These are phyloP conservation scores for Ectemnius lituratus DNA, from an alignment of 2,888 invertebrate species.

Conservation along the genomic window DNA sequence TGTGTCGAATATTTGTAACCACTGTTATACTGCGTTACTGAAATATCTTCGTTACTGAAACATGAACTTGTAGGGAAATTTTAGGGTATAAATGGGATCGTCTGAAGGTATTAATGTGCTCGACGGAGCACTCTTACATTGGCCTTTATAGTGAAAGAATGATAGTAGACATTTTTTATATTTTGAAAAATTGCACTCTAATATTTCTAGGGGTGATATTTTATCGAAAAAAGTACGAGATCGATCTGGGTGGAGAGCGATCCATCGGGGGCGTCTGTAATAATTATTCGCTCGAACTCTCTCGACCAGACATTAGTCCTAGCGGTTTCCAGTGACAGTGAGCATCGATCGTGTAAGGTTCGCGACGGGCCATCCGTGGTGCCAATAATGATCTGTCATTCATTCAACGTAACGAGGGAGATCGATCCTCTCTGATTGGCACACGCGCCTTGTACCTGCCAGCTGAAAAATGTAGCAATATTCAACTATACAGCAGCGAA, in stretches of 20 bases:
- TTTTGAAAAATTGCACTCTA: no score
- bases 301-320: conserved; percentile 73
- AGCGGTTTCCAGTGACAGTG: conserved; percentile 73
- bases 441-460: neutral
- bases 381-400: conserved; percentile 58
- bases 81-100: no score
- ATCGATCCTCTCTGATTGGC: conserved; percentile 46
- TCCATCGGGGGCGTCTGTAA: conserved; percentile 51
- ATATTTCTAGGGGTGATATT: neutral
- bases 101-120: no score
- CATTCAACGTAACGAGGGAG: conserved; percentile 41
- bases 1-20: neutral
- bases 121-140: no score
- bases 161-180: no score
- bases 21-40: neutral
- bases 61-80: neutral
- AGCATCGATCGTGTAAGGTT: conserved; percentile 73
- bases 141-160: no score
- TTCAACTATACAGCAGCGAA: no score
- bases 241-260: conserved; percentile 5
- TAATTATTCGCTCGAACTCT: conserved; percentile 70
- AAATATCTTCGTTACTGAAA: neutral
- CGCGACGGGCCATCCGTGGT: conserved; percentile 50
- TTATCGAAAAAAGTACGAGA: neutral
- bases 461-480: no score